Percentiles rank a stretch among this genome's conserved stretches.
phyloP scores from a whole-genome alignment of 2,113 vertebrate genomes.

The Zingel zingel region DNA sequence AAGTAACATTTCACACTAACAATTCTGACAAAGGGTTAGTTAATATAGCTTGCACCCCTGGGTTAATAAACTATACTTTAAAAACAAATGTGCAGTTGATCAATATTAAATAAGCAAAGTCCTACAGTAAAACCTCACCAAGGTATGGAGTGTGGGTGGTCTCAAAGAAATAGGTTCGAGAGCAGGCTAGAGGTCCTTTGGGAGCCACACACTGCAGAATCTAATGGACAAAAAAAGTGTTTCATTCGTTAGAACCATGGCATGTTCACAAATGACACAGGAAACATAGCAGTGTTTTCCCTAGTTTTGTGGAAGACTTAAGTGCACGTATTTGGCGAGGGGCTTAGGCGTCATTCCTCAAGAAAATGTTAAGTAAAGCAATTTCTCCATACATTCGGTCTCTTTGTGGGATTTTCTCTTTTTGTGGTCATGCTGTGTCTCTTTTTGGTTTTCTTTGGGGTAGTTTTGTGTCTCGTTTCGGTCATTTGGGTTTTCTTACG shows the following conservation, averaged over 20 bases:
- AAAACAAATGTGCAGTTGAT: background rate
- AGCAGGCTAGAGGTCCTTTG: slow-evolving; percentile 93
- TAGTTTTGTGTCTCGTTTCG: no score
- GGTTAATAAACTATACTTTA: background rate
- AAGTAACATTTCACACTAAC: background rate
- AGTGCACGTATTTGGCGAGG: no score
- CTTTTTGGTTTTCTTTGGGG: no score
- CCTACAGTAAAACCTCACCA: slow-evolving; percentile 83
- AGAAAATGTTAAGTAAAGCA: no score
- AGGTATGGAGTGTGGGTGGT: slow-evolving; percentile 91
- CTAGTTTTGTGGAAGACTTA: no score
- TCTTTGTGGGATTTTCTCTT: no score
- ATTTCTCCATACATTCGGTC: no score
- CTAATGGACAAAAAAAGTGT: slow-evolving; percentile 68
- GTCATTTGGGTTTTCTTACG: no score
- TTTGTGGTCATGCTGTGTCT: no score
- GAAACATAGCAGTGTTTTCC: no score
- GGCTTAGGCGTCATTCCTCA: no score
- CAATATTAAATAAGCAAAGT: background rate
- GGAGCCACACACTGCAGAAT: slow-evolving; percentile 94
- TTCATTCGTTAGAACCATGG: background rate
- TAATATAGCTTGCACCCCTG: accelerated
- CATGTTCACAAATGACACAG: background rate
- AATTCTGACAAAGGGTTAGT: background rate
- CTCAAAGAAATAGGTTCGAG: slow-evolving; percentile 96